phyloP scores from a whole-genome alignment of 23 tunicate genomes.

The Pegea sp. region DNA sequence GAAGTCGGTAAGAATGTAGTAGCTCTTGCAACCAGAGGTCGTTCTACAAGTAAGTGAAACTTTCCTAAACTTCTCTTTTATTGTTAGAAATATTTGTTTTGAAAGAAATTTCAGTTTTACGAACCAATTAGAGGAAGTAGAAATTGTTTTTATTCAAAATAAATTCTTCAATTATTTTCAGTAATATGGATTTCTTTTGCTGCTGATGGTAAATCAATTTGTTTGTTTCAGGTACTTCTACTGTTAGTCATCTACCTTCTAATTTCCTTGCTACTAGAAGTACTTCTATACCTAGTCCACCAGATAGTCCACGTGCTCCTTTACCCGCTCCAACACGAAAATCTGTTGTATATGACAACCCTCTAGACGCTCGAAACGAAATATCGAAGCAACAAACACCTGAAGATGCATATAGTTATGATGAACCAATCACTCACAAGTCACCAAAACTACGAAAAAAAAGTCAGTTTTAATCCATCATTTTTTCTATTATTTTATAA shows the following conservation, averaged over 20 bases:
- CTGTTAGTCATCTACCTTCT: no score
- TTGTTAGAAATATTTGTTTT: no score
- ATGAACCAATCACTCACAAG: neutral
- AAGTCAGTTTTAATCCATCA: no score
- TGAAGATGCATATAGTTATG: slow-evolving; percentile 5
- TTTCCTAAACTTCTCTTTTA: no score
- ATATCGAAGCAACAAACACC: neutral
- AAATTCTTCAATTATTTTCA: neutral
- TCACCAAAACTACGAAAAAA: neutral
- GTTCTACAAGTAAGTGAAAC: slow-evolving; percentile 22
- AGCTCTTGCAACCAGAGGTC: slow-evolving; percentile 18
- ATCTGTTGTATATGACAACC: slow-evolving; percentile 7
- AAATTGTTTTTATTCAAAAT: no score
- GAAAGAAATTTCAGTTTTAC: no score
- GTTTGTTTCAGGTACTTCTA: no score
- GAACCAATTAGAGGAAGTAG: no score
- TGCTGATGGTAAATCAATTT: no score
- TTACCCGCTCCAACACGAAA: neutral
- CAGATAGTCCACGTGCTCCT: neutral
- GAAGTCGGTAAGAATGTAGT: slow-evolving; percentile 50
- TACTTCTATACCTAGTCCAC: neutral
- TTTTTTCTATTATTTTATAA: no score
- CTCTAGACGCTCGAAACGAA: slow-evolving; percentile 4
- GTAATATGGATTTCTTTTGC: no score
- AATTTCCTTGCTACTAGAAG: neutral